A percentile compares a stretch with the other conserved stretches of the same genome.
These are phyloP conservation scores for Baronia brevicornis DNA, from an alignment of 2,888 invertebrate species.

Conservation along the genomic window DNA sequence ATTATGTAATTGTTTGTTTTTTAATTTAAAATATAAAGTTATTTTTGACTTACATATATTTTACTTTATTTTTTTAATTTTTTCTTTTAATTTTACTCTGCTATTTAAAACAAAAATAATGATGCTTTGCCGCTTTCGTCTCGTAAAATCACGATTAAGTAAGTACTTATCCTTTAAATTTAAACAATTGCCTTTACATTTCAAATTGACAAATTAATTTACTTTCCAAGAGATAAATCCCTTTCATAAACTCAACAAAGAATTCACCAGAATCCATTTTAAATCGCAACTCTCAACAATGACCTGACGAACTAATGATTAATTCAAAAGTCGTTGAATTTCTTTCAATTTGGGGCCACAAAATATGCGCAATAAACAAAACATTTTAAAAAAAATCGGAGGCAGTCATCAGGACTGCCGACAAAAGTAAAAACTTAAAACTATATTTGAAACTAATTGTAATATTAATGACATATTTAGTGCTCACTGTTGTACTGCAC, in stretches of 20 bases:
- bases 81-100: background rate
- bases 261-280: conserved; percentile 44
- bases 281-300: conserved; percentile 53
- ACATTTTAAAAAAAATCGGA: background rate
- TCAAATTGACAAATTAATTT: conserved; percentile 45
- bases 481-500: too few relatives aligned
- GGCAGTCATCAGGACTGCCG: too few relatives aligned
- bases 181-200: conserved; percentile 19
- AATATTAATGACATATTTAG: too few relatives aligned
- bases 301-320: conserved; percentile 64
- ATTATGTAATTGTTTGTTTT: too few relatives aligned
- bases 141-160: too few relatives aligned
- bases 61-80: too few relatives aligned
- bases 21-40: too few relatives aligned
- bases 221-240: conserved; percentile 56
- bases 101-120: background rate
- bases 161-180: too few relatives aligned
- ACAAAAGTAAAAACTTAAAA: too few relatives aligned
- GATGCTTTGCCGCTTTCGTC: background rate
- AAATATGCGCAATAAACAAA: conserved; percentile 23
- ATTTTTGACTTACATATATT: too few relatives aligned
- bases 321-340: conserved; percentile 63
- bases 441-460: too few relatives aligned
- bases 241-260: conserved; percentile 43
- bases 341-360: conserved; percentile 39